Evolutionary conservation across 2,888 invertebrate genomes (phyloP), one percentile per base, ranked within the genome.

Genomic region (Leptinotarsa rubiginosa): DNA sequence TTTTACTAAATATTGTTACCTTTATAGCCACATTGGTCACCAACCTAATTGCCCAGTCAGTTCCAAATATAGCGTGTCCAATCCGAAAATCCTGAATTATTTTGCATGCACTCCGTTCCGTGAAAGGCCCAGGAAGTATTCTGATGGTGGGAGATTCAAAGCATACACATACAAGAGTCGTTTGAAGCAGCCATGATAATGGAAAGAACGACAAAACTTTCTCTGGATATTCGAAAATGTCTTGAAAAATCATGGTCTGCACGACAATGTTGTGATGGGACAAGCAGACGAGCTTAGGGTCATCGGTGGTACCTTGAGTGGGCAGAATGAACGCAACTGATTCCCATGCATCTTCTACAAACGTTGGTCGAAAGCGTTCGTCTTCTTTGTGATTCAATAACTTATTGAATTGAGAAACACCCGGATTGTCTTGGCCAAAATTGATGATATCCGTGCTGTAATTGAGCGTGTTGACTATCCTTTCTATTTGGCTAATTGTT

Each of bases 131-230:
- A 0, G 84, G 80, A 41, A 84, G 67, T 16, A 87, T 83, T 67
- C 82, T 76, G 4, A 83, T 81, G 0, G 83, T 70, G 2, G 77
- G 75, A 2, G 74, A 71, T 64, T 86, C 84, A 50, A 86, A 83
- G 15, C 82, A 84, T 3, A 81, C 74, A 71, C 85, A 86, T 16
- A 78, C 77, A 12, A 85, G 65, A 15, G 84, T 75, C 0, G 84
- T 79, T 70, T 86, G 84, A 20, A 84, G 73, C 3, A 85, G 77
- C 82, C 84, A 84, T 12, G 82, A 83, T 12, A 86, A 73, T 0
- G 87, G 85, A 69, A 84, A 86, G 71, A 82, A 86, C 0, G 85
- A 84, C 10, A 86, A 62, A 2, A 86, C 71, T 69, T 82, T 85
- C 7, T 83, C 79, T 0, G 83, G 81, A 31, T 75, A 72, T 15